Evolutionary conservation across 2,888 invertebrate genomes (phyloP), one percentile per base, ranked within the genome.

Genomic region (Thecocarcelia acutangulata): DNA sequence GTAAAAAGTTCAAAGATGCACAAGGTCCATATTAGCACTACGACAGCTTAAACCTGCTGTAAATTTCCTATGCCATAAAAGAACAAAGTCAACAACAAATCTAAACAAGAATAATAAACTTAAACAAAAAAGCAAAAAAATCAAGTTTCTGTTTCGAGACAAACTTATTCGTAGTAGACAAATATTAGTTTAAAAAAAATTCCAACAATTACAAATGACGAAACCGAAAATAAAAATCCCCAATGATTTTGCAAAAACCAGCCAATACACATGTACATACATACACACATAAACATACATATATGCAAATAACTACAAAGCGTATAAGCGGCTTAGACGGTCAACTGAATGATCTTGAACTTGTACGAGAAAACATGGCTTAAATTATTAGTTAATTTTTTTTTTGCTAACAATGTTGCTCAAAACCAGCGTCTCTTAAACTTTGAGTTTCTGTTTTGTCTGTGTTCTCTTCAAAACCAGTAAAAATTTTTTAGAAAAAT

Each of bases 151-250:
- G 33, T 33, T 48, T 58, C 40, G n/a, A 58, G n/a, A 1, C 19
- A 68, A 40, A 58, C 11, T n/a, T n/a, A n/a, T n/a, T n/a, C n/a
- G 52, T 37, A 24, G 24, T 33, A 17, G 44, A 40, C 37, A 59
- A 58, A 64, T 40, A 74, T 56, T 66, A 15, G 24, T 42, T 56
- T 66, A 54, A 5, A 50, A 15, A 54, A 64, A 68, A 50, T 59
- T 75, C 50, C 75, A 50, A 59, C 59, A 75, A 50, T 59, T 48
- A 33, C 4, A 33, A 3, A 68, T 58, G 56, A 56, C 44, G 33
- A 73, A 33, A 33, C 33, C 8, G 9, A 33, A 33, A 9, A 3
- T 9, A 59, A 66, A 66, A 24, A 15, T n/a, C 66, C 75, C 75
- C 17, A 64, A 74, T 63, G 15, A 59, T 28, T 37, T 73, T 44